Percentiles rank a stretch among this genome's conserved stretches.
Evolutionary conservation across 1,140 invertebrate genomes (phyloP).

Genomic region (Hyles euphorbiae): DNA sequence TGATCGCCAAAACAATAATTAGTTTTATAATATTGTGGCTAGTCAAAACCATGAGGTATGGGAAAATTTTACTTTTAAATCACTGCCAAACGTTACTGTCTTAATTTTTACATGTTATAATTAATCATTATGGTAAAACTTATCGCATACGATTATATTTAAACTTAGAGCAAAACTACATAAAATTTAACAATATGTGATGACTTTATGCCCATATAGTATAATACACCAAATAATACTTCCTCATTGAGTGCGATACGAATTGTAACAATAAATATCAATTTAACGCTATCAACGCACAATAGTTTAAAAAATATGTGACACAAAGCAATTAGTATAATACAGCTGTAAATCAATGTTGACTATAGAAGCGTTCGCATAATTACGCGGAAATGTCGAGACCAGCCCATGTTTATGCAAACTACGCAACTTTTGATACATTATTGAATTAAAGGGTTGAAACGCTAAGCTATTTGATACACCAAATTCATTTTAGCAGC

Average conservation of each 20-base stretch:
- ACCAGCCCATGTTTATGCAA: constrained; percentile 63
- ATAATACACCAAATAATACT: constrained; percentile 1
- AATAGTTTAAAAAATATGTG: constrained; percentile 28
- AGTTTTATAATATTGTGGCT: constrained; percentile 39
- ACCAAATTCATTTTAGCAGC: too few relatives aligned
- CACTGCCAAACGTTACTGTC: too few relatives aligned
- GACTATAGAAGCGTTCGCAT: constrained; percentile 25
- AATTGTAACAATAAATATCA: constrained; percentile 37
- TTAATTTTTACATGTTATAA: too few relatives aligned
- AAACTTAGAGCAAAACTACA: too few relatives aligned
- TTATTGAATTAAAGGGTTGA: constrained; percentile 19
- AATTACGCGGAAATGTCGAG: constrained; percentile 36
- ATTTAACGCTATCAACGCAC: constrained; percentile 35
- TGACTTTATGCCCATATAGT: background rate
- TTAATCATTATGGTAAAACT: too few relatives aligned
- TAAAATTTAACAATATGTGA: too few relatives aligned
- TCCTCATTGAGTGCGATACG: constrained; percentile 3
- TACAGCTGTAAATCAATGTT: constrained; percentile 47
- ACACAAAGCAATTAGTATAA: constrained; percentile 58
- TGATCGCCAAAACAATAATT: constrained; percentile 40
- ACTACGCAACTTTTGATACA: constrained; percentile 31
- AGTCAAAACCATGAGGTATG: constrained; percentile 21
- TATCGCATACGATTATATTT: too few relatives aligned
- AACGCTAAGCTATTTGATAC: background rate
- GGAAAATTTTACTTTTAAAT: too few relatives aligned